phyloP scores from a whole-genome alignment of 2,797 vertebrate genomes.

The Coregonus suidteri region DNA sequence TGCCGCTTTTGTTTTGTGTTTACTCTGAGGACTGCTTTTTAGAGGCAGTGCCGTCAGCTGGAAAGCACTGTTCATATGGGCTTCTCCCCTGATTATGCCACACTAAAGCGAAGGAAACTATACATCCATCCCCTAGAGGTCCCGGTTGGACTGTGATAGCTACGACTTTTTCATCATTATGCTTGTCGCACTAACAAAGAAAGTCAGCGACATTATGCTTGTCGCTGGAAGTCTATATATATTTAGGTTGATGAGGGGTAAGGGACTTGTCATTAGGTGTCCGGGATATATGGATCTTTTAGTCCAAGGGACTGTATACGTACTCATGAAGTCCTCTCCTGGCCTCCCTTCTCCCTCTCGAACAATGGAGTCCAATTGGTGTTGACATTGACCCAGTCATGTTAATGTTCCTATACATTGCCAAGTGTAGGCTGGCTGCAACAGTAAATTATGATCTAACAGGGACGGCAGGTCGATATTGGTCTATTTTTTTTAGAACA shows the following conservation, averaged over 20 bases:
- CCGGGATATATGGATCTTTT: background rate
- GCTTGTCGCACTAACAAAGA: background rate
- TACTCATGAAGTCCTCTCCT: background rate
- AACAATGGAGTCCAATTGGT: background rate
- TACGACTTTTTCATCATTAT: background rate
- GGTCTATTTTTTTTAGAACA: background rate
- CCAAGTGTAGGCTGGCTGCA: background rate
- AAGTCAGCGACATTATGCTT: background rate
- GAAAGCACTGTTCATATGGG: slow-evolving; percentile 19
- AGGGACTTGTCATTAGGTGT: background rate
- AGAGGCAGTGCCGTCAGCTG: too few species aligned
- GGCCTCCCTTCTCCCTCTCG: background rate
- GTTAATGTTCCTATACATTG: background rate
- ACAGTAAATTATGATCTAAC: background rate
- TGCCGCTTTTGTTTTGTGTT: slow-evolving; percentile 68
- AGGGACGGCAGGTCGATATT: background rate
- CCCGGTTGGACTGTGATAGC: background rate
- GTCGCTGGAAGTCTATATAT: background rate
- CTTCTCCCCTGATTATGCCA: slow-evolving; percentile 6
- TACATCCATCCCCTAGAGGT: background rate
- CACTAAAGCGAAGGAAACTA: background rate
- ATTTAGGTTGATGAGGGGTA: slow-evolving; percentile 1
- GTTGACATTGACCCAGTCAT: background rate
- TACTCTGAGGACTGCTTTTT: slow-evolving; percentile 43
- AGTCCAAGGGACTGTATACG: background rate